Evolutionary conservation across 2,888 invertebrate species (phyloP).

Genomic region (Euzetes globulus): DNA sequence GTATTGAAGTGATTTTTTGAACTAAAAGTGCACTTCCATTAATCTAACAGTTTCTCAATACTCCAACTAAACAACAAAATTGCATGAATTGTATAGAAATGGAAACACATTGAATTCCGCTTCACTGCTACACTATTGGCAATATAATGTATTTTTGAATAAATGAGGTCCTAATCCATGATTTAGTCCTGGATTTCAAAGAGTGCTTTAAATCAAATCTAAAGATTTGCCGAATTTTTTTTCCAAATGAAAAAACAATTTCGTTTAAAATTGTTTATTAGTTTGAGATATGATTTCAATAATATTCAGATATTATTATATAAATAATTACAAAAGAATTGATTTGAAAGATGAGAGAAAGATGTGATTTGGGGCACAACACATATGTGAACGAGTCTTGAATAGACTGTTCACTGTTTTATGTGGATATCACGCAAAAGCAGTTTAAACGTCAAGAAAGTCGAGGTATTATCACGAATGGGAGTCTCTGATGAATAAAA

Average conservation of each 20-base stretch:
- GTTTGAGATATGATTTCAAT: no score
- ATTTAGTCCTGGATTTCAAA: no score
- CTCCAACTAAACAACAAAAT: neutral
- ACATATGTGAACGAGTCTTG: no score
- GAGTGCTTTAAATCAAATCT: no score
- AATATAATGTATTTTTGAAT: neutral
- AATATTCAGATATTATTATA: no score
- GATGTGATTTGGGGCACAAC: no score
- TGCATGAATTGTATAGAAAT: neutral
- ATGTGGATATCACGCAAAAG: neutral
- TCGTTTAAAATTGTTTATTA: neutral
- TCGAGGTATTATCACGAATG: neutral
- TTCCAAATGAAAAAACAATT: neutral
- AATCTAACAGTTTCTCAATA: neutral
- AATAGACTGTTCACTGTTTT: neutral
- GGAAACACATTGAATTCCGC: neutral
- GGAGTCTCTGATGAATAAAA: neutral
- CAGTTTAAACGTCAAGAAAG: constrained; percentile 1
- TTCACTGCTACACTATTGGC: neutral
- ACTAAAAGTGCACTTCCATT: neutral
- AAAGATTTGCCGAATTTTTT: no score
- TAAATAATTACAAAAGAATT: no score
- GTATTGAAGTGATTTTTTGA: neutral
- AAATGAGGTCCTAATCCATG: no score
- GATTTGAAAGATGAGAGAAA: no score